These are phyloP conservation scores for Marisa cornuarietis DNA, from an alignment of 1,140 invertebrate genomes.

Conservation along the genomic window DNA sequence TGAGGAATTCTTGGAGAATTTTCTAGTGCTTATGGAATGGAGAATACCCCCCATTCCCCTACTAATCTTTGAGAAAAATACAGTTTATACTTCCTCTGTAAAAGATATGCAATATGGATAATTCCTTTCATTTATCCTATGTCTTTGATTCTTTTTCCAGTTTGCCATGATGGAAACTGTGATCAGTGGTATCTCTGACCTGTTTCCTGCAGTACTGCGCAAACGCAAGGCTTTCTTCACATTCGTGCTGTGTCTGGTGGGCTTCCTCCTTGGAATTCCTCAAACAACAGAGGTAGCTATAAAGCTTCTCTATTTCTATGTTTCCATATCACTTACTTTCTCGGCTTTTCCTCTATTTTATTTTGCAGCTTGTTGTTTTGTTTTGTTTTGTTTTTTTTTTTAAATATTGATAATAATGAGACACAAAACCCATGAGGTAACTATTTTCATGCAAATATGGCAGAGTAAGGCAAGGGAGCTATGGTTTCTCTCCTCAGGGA, in stretches of 20 bases:
- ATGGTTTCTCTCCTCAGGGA: slow-evolving; percentile 57
- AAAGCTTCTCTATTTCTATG: neutral
- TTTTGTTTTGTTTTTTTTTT: too few relatives aligned
- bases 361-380: neutral
- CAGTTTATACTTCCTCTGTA: too few relatives aligned
- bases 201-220: slow-evolving; percentile 70
- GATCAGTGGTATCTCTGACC: slow-evolving; percentile 78
- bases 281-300: slow-evolving; percentile 40
- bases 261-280: slow-evolving; percentile 57
- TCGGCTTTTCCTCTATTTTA: neutral
- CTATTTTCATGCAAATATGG: too few relatives aligned
- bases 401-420: neutral
- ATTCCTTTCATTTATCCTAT: neutral
- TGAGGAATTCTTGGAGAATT: too few relatives aligned
- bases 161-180: slow-evolving; percentile 85
- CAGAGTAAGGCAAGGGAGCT: neutral
- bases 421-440: too few relatives aligned
- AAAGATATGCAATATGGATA: too few relatives aligned
- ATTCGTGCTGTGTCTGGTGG: slow-evolving; percentile 48
- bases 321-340: neutral
- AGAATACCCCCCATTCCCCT: too few relatives aligned
- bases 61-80: too few relatives aligned
- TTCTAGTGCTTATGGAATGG: too few relatives aligned
- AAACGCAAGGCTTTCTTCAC: slow-evolving; percentile 61
- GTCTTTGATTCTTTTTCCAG: slow-evolving; percentile 64